phyloP scores from a whole-genome alignment of 2,888 invertebrate genomes.

The Junonia oenone region DNA sequence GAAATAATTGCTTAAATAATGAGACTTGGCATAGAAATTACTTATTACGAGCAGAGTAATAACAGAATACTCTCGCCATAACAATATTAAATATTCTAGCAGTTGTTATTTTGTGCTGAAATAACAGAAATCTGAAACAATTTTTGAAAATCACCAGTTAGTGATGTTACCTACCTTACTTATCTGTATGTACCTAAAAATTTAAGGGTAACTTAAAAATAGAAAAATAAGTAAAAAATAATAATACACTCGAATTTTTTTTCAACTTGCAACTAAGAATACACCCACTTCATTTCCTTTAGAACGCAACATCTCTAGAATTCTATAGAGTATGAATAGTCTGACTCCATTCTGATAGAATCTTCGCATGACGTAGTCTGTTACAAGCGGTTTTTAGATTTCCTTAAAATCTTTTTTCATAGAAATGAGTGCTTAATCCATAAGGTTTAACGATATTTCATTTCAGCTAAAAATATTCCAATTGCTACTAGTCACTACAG shows the following conservation, averaged over 20 bases:
- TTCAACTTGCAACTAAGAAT: slow-evolving; percentile 13
- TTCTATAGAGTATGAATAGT: background rate
- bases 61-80: no score
- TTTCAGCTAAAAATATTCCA: background rate
- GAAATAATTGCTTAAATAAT: no score
- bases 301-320: background rate
- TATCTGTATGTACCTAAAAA: background rate
- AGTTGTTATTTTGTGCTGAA: no score
- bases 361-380: background rate
- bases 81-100: no score
- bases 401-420: background rate
- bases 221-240: background rate
- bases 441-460: background rate
- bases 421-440: background rate
- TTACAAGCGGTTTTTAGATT: background rate
- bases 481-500: background rate
- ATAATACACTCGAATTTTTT: background rate
- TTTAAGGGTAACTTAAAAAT: background rate
- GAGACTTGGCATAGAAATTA: no score
- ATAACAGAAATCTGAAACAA: no score
- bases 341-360: background rate
- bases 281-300: background rate
- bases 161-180: no score
- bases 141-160: no score
- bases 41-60: no score